Conservation (phyloP, 2,888 invertebrate genomes). For the Drosophila bunnanda region DNA sequence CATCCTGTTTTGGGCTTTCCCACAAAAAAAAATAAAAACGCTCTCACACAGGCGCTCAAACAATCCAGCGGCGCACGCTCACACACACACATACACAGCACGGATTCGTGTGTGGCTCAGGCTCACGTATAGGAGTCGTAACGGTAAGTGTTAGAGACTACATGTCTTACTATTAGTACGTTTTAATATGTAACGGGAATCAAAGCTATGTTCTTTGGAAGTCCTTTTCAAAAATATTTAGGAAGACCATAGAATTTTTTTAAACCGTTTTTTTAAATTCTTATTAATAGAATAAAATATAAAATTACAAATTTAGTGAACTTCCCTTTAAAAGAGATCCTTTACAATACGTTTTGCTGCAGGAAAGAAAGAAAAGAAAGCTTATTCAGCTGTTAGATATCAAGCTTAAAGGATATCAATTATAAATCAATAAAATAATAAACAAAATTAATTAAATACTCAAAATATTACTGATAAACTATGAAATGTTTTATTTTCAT, state of each 20-base stretch:
- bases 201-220: neutral
- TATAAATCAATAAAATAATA: neutral
- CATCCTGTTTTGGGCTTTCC: constrained; percentile 68
- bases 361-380: neutral
- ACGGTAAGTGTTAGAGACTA: constrained; percentile 32
- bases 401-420: neutral
- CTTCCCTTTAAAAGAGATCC: too few species aligned
- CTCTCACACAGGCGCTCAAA: constrained; percentile 13
- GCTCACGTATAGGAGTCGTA: constrained; percentile 40
- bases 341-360: too few species aligned
- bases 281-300: neutral
- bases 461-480: neutral
- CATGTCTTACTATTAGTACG: neutral
- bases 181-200: neutral
- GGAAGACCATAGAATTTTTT: too few species aligned
- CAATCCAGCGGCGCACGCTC: neutral
- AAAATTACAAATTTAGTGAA: neutral
- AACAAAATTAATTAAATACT: neutral
- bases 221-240: too few species aligned
- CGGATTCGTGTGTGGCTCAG: constrained; percentile 29
- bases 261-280: neutral
- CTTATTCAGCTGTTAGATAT: neutral
- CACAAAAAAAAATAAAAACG: constrained; percentile 11
- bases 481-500: neutral
- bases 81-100: neutral